Base-by-base conservation (phyloP, 2,888 invertebrate species). In the Tortricodes alternella region DNA sequence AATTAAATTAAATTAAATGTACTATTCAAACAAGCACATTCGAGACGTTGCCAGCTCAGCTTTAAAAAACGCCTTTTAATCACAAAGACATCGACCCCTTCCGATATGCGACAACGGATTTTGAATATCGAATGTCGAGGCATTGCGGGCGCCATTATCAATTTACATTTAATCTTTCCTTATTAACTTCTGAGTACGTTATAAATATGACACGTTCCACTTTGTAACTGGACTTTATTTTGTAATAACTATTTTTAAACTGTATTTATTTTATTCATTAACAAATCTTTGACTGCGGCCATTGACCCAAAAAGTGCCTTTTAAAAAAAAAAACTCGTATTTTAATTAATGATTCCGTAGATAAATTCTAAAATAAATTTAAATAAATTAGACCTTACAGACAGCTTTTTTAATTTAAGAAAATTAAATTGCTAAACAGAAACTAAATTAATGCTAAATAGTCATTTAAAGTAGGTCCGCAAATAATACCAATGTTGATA, bases 41-140 rank as follows among this genome's bases (percentile, higher is more conserved):
- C 19, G 5, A 27, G 19, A 27, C n/a, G 49, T 49, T 37, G 55
- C 48, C 48, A 48, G 29, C 35, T 34, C 24, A 41, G 35, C 49
- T 46, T 39, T 53, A 32, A 44, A 48, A 39, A n/a, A n/a, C n/a
- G n/a, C n/a, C n/a, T n/a, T 55, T 49, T 46, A 34, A 55, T 55
- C 48, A 49, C 35, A 29, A 55, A 43, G 55, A 55, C 48, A 21
- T 49, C 41, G 55, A 55, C 55, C 55, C 55, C 55, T 11, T 8
- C 41, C 41, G 43, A 67, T n/a, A n/a, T 68, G 65, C 66, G 63
- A 70, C 67, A 74, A 68, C 71, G 71, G 74, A 71, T 73, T 75
- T 74, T 65, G 63, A 75, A 78, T 79, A 80, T 81, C 76, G 71
- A 76, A 80, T 79, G 63, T 74, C 80, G 64, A 62, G 65, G 68